Base-by-base conservation (phyloP, 2,888 invertebrate species). In the Lagria hirta region DNA sequence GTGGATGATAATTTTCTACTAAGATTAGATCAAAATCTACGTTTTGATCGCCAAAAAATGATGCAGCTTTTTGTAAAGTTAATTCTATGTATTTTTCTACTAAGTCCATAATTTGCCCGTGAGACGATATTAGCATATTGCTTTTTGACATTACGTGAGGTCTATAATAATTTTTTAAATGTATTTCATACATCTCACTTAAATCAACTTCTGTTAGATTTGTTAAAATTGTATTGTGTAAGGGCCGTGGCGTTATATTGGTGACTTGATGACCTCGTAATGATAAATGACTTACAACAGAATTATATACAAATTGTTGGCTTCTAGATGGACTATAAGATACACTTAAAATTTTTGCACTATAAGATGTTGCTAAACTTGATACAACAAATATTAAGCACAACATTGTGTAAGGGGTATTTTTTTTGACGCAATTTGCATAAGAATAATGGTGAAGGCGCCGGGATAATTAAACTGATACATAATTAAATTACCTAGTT, bases 221-320 rank as follows among this genome's bases (percentile, higher is more conserved):
- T 3, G 50, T 45, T 1, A 66, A 56, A 3, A 49, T 50, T 7
- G 49, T 32, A 20, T 68, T 64, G 16, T 66, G 63, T 1, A 69
- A 47, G 0, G 72, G 71, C 51, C 72, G 49, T 4, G 75, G 58
- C 1, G 75, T 72, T 6, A 73, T 23, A 1, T 73, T 55, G 0
- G 71, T 65, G 1, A 75, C 20, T 26, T 73, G 58, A 41, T 76
- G 75, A 10, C 74, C 75, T 32, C 68, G 60, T 24, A 61, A 55
- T 0, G 66, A 66, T 21, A 76, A 52, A 16, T 68, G 69, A 12
- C 62, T 52, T 36, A 69, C 64, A 4, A 75, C 54, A 5, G 66
- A 61, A 15, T 65, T 63, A 57, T 61, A 72, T 1, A 70, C 65
- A 0, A 68, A 54, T 56, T 74, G 73, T 45, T 74, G 74, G 48